Base-by-base conservation (phyloP, 2,888 invertebrate genomes). In the Tholera decimalis region DNA sequence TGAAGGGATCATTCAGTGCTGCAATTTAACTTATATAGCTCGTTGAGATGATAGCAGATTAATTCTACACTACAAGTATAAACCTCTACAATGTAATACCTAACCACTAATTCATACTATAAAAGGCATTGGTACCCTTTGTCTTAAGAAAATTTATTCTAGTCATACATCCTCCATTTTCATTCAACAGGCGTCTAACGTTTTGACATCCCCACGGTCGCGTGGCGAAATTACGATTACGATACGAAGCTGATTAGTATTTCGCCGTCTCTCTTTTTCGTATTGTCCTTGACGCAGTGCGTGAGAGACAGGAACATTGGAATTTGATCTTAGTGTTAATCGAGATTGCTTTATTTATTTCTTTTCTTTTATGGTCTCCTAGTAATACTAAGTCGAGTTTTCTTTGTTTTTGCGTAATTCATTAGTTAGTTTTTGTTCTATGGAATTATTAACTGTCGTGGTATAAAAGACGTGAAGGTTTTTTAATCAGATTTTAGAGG, bases 121-220 rank as follows among this genome's bases (percentile, higher is more conserved):
- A 47, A n/a, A 62, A 60, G 60, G 50, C 43, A 65, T 53, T 56
- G 43, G 51, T 51, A 39, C 60, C 56, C 66, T 70, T 79, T 76
- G 80, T 78, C 47, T 43, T 24, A 46, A 30, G 47, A 53, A 72
- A 15, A 80, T 80, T 76, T 72, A 81, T 80, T 81, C 82, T 33
- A 67, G 70, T 78, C 82, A 78, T 28, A 20, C 46, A 58, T 50
- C 54, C 33, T 13, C 54, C 58, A 81, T 82, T 71, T 56, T 65
- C 50, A 82, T 81, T 81, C 82, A 20, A 54, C 3, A 20, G 53
- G 58, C 82, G 76, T 81, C 30, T 47, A 37, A 30, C 61, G 69
- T 69, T 81, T 80, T 80, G 81, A 80, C 82, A 71, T 81, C 72
- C 61, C 78, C 81, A 79, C 69, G 81, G 81, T 37, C 82, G 68